These are phyloP conservation scores for Mechanitis messenoides DNA, from an alignment of 2,888 invertebrate species.

Conservation along the genomic window DNA sequence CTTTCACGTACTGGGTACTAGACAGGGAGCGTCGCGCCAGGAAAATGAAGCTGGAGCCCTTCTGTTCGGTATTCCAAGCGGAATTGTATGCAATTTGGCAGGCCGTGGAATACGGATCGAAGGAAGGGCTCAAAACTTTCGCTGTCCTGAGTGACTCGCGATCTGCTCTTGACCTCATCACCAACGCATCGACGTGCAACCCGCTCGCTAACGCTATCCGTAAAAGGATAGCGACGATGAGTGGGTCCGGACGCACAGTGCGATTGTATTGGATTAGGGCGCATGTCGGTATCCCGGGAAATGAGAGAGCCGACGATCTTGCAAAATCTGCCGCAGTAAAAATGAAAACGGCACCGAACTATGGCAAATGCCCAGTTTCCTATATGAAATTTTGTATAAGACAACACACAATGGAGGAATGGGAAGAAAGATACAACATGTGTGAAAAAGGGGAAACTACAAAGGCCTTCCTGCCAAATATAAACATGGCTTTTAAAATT, in stretches of 20 bases:
- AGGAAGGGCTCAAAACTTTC: background rate
- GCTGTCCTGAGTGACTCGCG: constrained; percentile 24
- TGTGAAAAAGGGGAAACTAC: background rate
- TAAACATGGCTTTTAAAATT: background rate
- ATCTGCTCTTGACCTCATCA: constrained; percentile 7
- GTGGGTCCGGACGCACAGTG: background rate
- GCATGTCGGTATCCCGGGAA: constrained; percentile 12
- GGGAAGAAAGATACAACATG: background rate
- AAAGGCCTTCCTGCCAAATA: constrained; percentile 9
- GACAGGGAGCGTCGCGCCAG: background rate
- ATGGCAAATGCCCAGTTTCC: too few relatives aligned
- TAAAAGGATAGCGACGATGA: background rate
- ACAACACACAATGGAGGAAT: background rate
- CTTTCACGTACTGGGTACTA: constrained; percentile 21
- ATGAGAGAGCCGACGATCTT: constrained; percentile 16
- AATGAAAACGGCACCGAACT: background rate
- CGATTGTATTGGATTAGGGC: constrained; percentile 8
- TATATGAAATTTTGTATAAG: background rate
- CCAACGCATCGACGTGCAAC: too few relatives aligned
- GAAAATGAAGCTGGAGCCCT: too few relatives aligned
- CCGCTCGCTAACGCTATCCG: too few relatives aligned
- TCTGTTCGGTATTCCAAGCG: constrained; percentile 13
- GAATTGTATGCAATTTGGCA: constrained; percentile 21
- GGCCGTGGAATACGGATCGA: constrained; percentile 1
- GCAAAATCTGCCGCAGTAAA: background rate